Evolutionary conservation across 1,140 invertebrate species (phyloP).

Genomic region (Heliconius melpomene): DNA sequence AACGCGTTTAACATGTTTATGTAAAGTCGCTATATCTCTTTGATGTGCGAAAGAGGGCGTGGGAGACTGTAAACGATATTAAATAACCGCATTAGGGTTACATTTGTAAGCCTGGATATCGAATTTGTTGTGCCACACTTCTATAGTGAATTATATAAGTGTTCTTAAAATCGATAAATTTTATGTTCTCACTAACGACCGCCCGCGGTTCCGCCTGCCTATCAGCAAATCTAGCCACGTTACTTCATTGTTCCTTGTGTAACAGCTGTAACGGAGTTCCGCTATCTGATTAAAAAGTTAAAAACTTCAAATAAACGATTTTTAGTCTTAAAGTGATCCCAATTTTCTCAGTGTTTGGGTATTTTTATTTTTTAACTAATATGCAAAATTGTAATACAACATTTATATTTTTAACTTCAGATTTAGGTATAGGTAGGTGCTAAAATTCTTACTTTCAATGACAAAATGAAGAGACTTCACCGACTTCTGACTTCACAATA

Average conservation of each 20-base stretch:
- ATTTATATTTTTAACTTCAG: too few species aligned
- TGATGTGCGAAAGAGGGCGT: slow-evolving; percentile 60
- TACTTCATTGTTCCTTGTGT: slow-evolving; percentile 39
- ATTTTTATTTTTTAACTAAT: too few species aligned
- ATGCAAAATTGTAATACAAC: too few species aligned
- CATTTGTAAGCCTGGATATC: slow-evolving; percentile 59
- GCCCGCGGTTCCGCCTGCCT: slow-evolving; percentile 45
- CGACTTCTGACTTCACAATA: too few species aligned
- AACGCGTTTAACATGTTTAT: slow-evolving; percentile 43
- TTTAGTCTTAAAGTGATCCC: background rate
- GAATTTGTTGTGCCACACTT: slow-evolving; percentile 52
- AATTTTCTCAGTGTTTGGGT: background rate
- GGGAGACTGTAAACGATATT: slow-evolving; percentile 66
- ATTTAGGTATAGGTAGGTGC: too few species aligned
- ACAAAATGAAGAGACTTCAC: too few species aligned
- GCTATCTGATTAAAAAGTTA: background rate
- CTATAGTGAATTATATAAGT: slow-evolving; percentile 44
- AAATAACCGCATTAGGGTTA: slow-evolving; percentile 65
- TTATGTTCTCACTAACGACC: slow-evolving; percentile 50
- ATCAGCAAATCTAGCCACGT: slow-evolving; percentile 44
- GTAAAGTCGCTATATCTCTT: slow-evolving; percentile 42
- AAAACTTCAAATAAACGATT: background rate
- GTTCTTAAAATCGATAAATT: slow-evolving; percentile 50
- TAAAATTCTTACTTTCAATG: too few species aligned
- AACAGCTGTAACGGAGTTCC: slow-evolving; percentile 27